A percentile compares a stretch with the other conserved stretches of the same genome.
Evolutionary conservation across 2,113 vertebrate species (phyloP).

Genomic region (Lepus timidus): DNA sequence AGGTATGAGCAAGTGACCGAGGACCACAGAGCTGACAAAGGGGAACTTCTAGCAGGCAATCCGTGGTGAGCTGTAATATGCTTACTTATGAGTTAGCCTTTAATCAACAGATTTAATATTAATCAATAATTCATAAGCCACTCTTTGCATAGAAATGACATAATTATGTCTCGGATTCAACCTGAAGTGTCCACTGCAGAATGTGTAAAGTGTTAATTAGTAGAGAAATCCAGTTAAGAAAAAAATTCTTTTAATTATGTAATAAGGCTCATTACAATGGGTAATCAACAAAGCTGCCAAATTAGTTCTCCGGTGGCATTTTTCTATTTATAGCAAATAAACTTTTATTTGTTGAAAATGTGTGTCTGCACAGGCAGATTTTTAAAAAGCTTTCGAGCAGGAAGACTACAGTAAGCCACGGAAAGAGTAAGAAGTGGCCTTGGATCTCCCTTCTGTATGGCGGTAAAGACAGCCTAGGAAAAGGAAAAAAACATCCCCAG

Average conservation of each 20-base stretch:
- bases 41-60: slow-evolving; percentile 73
- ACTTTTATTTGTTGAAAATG: slow-evolving; percentile 85
- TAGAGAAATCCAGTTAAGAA: slow-evolving; percentile 85
- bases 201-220: slow-evolving; percentile 89
- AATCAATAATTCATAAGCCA: slow-evolving; percentile 90
- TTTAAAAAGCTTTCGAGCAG: slow-evolving; percentile 76
- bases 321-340: slow-evolving; percentile 86
- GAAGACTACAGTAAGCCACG: background rate
- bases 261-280: slow-evolving; percentile 89
- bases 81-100: slow-evolving; percentile 87
- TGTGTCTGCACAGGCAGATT: slow-evolving; percentile 70
- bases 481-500: background rate
- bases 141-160: slow-evolving; percentile 86
- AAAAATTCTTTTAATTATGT: slow-evolving; percentile 90
- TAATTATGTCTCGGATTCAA: slow-evolving; percentile 87
- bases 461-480: slow-evolving; percentile 1
- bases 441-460: background rate
- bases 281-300: slow-evolving; percentile 88
- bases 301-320: slow-evolving; percentile 85
- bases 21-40: slow-evolving; percentile 45
- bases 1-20: slow-evolving; percentile 46
- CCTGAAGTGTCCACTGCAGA: slow-evolving; percentile 87
- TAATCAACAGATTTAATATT: slow-evolving; percentile 89
- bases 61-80: slow-evolving; percentile 74
- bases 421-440: slow-evolving; percentile 52